phyloP scores from a whole-genome alignment of 2,797 vertebrate species.

The Lacerta viridis region DNA sequence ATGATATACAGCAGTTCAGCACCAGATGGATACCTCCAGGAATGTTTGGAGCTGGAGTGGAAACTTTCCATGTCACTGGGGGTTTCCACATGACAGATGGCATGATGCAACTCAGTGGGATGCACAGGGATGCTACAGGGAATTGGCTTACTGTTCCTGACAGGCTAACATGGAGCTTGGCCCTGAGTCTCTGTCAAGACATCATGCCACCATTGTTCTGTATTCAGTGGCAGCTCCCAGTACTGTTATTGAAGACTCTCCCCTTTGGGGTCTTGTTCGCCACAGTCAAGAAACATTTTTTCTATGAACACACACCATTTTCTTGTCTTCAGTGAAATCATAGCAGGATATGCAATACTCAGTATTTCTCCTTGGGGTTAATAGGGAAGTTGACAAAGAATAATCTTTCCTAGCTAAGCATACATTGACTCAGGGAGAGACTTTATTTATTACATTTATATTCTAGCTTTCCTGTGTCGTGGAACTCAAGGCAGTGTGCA shows the following conservation, averaged over 20 bases:
- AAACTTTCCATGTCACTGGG: background rate
- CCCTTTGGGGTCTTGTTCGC: background rate
- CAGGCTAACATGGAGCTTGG: background rate
- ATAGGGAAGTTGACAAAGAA: background rate
- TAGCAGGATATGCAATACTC: background rate
- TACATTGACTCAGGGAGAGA: background rate
- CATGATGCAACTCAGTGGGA: background rate
- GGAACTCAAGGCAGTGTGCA: background rate
- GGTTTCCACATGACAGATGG: background rate
- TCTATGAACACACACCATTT: background rate
- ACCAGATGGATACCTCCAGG: background rate
- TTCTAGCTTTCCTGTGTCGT: too few species aligned
- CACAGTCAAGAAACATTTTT: background rate
- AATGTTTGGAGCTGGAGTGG: background rate
- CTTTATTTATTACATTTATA: background rate
- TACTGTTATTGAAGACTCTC: background rate
- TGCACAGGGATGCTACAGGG: background rate
- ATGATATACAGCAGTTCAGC: background rate
- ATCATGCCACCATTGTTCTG: background rate
- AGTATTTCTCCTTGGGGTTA: background rate
- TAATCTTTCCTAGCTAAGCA: background rate
- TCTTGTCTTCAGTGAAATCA: background rate
- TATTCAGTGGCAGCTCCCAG: background rate
- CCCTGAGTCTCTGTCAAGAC: background rate
- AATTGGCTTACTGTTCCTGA: background rate